These are phyloP conservation scores for Sylvilagus bachmani DNA, from an alignment of 2,113 vertebrate genomes.

Conservation along the genomic window DNA sequence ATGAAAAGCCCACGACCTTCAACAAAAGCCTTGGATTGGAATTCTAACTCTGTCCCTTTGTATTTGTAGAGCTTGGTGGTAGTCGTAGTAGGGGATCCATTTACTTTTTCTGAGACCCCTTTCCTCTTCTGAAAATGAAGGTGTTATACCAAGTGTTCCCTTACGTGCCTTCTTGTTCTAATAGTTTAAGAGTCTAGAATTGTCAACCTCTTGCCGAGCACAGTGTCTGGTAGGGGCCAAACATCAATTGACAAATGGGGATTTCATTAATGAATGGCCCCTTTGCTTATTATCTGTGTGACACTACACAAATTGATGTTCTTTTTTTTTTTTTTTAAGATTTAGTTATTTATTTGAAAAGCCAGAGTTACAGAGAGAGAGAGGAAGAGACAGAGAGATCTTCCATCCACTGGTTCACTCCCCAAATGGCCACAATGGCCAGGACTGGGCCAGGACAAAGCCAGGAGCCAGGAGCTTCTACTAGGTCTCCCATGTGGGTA, in stretches of 20 bases:
- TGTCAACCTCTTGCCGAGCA: neutral
- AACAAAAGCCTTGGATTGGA: neutral
- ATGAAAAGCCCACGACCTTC: neutral
- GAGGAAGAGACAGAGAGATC: too few relatives aligned
- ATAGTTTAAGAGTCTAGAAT: neutral
- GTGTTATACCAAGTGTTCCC: neutral
- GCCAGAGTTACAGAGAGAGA: too few relatives aligned
- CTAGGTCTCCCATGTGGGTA: too few relatives aligned
- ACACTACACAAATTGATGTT: neutral
- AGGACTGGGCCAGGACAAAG: too few relatives aligned
- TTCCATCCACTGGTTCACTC: too few relatives aligned
- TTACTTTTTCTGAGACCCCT: neutral
- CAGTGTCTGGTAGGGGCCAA: neutral
- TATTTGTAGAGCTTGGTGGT: neutral
- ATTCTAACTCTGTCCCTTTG: neutral
- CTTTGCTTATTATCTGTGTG: neutral
- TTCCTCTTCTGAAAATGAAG: slow-evolving; percentile 16
- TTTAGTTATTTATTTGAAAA: too few relatives aligned
- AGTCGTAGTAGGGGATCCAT: neutral
- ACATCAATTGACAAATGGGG: too few relatives aligned
- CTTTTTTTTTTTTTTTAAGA: too few relatives aligned
- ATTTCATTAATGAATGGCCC: neutral
- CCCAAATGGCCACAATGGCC: too few relatives aligned
- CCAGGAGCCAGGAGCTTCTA: too few relatives aligned
- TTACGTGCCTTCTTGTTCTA: neutral